Percentiles rank a stretch among this genome's conserved stretches.
phyloP scores from a whole-genome alignment of 2,113 vertebrate species.

The Tachycineta bicolor region DNA sequence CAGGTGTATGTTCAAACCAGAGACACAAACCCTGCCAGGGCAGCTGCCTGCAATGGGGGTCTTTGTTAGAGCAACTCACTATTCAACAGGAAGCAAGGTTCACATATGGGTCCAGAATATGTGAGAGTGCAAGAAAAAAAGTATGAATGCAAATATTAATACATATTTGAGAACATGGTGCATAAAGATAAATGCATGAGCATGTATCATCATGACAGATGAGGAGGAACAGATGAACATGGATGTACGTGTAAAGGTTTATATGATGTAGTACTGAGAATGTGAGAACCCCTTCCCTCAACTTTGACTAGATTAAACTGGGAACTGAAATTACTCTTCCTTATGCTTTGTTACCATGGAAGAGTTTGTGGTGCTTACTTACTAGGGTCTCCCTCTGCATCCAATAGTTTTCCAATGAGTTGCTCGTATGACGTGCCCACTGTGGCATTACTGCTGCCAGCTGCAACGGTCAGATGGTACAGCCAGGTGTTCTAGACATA shows the following conservation, averaged over 20 bases:
- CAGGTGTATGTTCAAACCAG: neutral
- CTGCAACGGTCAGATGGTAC: slow-evolving; percentile 86
- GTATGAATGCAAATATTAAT: neutral
- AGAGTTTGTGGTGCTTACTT: slow-evolving; percentile 42
- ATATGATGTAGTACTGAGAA: neutral
- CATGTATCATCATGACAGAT: neutral
- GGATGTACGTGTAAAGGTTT: neutral
- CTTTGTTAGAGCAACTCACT: neutral
- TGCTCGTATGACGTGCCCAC: slow-evolving; percentile 87
- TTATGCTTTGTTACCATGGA: neutral
- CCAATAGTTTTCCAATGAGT: slow-evolving; percentile 85
- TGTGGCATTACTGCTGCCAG: slow-evolving; percentile 77
- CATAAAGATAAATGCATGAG: neutral
- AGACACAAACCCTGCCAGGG: neutral
- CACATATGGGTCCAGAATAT: neutral
- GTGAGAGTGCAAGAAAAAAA: neutral
- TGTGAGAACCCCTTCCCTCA: neutral
- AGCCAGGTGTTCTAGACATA: slow-evolving; percentile 83
- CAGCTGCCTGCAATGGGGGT: neutral
- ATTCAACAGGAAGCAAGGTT: neutral
- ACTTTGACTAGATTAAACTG: neutral
- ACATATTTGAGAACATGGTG: neutral
- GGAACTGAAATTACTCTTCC: neutral
- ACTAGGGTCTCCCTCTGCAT: slow-evolving; percentile 85
- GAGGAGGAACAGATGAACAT: neutral